Evolutionary conservation across 2,888 invertebrate genomes (phyloP), one percentile per base, ranked within the genome.

Genomic region (Hedychridium roseum): DNA sequence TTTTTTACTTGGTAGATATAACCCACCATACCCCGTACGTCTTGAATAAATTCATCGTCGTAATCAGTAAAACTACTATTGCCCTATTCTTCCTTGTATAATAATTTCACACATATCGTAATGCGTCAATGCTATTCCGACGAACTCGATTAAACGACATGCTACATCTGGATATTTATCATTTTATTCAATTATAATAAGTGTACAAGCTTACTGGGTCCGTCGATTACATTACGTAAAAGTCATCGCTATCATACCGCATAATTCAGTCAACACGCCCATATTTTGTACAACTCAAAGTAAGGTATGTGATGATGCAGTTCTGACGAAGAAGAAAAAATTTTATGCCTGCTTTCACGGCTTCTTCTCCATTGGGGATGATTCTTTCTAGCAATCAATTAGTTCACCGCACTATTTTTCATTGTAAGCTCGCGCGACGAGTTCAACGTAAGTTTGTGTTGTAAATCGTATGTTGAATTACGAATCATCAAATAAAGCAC

Each of bases 401-500:
- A n/a, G n/a, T n/a, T n/a, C n/a, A n/a, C n/a, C n/a, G n/a, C n/a
- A n/a, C n/a, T n/a, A n/a, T n/a, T n/a, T n/a, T n/a, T n/a, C n/a
- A n/a, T n/a, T n/a, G n/a, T n/a, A n/a, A n/a, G n/a, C n/a, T n/a
- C n/a, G n/a, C n/a, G n/a, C n/a, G n/a, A n/a, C n/a, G n/a, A n/a
- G n/a, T n/a, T n/a, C n/a, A n/a, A n/a, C n/a, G n/a, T n/a, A n/a
- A n/a, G n/a, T n/a, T n/a, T n/a, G n/a, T n/a, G n/a, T n/a, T n/a
- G 23, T 23, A 23, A 9, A 9, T 23, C 5, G 9, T 23, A 23
- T 15, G 27, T 35, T 57, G 41, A 32, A 56, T 62, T 51, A 60
- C 59, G 70, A 72, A 52, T 77, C 70, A 36, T 78, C 75, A 44
- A 78, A 79, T 16, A 79, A 62, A 21, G 78, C 78, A 17, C 78